Evolutionary conservation across 2,113 vertebrate species (phyloP).

Genomic region (Motacilla alba): DNA sequence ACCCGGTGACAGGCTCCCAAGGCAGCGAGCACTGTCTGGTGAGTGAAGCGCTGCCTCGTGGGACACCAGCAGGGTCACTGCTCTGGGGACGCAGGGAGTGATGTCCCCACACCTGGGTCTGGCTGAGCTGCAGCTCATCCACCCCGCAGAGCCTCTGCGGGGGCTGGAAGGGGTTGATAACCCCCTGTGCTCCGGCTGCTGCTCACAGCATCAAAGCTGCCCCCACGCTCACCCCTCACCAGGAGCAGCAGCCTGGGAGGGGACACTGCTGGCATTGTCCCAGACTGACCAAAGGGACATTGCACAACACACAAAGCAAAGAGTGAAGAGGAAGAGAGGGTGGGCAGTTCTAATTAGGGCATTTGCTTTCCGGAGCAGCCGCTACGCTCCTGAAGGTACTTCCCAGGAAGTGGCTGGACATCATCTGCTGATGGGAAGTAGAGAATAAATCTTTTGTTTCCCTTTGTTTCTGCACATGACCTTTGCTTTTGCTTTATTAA

Average conservation of each 20-base stretch:
- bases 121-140: background rate
- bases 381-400: background rate
- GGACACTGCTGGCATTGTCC: background rate
- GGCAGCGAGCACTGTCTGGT: background rate
- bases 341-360: background rate
- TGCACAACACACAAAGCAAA: background rate
- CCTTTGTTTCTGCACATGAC: background rate
- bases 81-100: accelerated
- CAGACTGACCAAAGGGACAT: background rate
- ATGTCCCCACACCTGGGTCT: background rate
- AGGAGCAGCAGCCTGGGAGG: background rate
- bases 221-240: background rate
- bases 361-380: background rate
- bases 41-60: accelerated
- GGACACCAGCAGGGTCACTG: accelerated
- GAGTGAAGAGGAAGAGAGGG: background rate
- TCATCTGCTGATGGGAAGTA: background rate
- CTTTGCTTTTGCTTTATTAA: background rate
- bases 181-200: background rate
- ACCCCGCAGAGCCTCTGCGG: background rate
- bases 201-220: background rate
- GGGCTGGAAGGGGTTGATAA: background rate
- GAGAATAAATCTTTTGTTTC: background rate
- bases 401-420: background rate
- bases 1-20: constrained; percentile 48